Evolutionary conservation across 2,888 invertebrate species (phyloP), one percentile per base, ranked within the genome.

Genomic region (Eutolmus rufibarbis): DNA sequence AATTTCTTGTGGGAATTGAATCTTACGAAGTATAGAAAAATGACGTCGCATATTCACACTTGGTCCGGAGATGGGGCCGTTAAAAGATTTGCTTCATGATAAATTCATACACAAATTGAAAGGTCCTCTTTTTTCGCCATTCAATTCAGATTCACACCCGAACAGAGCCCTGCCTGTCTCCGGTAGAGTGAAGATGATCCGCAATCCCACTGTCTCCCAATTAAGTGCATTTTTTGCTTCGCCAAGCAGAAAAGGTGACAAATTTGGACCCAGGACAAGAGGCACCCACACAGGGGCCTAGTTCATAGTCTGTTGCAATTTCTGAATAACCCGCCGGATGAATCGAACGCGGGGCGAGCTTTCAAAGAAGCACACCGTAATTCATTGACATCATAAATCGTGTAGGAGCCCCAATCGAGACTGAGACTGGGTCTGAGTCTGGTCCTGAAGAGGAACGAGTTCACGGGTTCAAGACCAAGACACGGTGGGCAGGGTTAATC

Each of bases 211-310:
- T 76, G 37, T 76, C 28, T 28, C 8, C 37, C 16, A 76, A 76
- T 76, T 76, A 37, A 37, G 76, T 76, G 76, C 76, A 76, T 76
- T 76, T 76, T 34, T 76, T 76, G 76, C 76, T 76, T 76, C 34
- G 37, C 8, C 2, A 31, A 76, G 34, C 19, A 34, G 76, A 76
- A 76, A 76, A 76, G 37, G 76, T 76, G 34, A 66, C 66, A 23
- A 51, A 51, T 51, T 51, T 51, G n/a, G 51, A 4, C n/a, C 51
- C 51, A 1, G 7, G 51, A 14, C 51, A 51, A 51, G 19, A 19
- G 7, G 51, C 51, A 51, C n/a, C 51, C 7, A 51, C 51, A 51
- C 51, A 51, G 51, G n/a, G 23, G 66, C 66, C 66, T 66, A 66
- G 66, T 66, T 66, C 28, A 19, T 66, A 2, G 66, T 19, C 28